Evolutionary conservation across 2,113 vertebrate species (phyloP).

Genomic region (Ariopsis seemanni): DNA sequence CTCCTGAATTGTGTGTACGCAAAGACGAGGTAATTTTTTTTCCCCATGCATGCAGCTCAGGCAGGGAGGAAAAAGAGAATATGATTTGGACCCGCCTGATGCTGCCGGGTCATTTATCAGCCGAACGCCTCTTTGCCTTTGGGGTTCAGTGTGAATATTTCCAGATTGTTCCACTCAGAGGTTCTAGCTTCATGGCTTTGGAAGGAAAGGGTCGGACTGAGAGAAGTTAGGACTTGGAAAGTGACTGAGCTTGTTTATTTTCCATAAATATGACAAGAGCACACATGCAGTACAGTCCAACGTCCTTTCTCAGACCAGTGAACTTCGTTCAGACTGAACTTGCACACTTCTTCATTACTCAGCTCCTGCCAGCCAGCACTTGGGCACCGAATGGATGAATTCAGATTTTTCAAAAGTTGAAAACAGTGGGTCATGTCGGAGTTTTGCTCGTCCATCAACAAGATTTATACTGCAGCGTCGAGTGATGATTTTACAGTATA

Average conservation of each 20-base stretch:
- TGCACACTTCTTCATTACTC: conserved; percentile 55
- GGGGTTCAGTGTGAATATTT: conserved; percentile 60
- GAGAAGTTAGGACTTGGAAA: conserved; percentile 31
- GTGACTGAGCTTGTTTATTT: conserved; percentile 52
- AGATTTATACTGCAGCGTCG: conserved; percentile 37
- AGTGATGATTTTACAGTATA: conserved; percentile 12
- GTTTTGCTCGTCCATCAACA: conserved; percentile 36
- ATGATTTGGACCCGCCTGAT: conserved; percentile 58
- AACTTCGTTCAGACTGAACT: conserved; percentile 49
- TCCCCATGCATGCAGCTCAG: conserved; percentile 37
- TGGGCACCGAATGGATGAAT: conserved; percentile 52
- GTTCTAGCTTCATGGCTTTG: conserved; percentile 21
- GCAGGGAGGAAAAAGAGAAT: conserved; percentile 47
- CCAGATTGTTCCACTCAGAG: conserved; percentile 55
- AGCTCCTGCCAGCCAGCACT: conserved; percentile 47
- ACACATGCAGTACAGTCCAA: conserved; percentile 31
- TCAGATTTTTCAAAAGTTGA: conserved; percentile 43
- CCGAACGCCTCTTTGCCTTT: conserved; percentile 53
- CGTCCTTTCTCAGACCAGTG: conserved; percentile 48
- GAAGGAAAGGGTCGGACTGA: conserved; percentile 49
- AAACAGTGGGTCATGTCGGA: conserved; percentile 35
- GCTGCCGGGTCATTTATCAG: conserved; percentile 65
- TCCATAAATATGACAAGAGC: conserved; percentile 51
- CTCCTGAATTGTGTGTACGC: conserved; percentile 52
- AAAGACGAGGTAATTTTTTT: conserved; percentile 52